Percentiles rank a stretch among this genome's conserved stretches.
phyloP scores from a whole-genome alignment of 2,113 vertebrate species.

The Malurus alboscapulatus region DNA sequence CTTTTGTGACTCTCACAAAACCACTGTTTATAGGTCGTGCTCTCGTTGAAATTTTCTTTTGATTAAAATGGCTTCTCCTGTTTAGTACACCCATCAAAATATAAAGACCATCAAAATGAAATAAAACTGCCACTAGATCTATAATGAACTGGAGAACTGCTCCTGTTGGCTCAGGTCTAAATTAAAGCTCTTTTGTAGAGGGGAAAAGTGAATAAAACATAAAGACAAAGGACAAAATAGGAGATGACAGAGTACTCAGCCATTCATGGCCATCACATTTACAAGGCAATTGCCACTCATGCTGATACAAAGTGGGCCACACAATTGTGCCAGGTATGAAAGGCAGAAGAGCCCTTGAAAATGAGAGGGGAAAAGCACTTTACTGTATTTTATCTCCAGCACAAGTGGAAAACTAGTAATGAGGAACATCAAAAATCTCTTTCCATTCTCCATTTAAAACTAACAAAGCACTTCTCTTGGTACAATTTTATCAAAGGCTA shows the following conservation, averaged over 20 bases:
- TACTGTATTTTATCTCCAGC: slow-evolving; percentile 32
- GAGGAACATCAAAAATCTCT: background rate
- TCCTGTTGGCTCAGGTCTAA: slow-evolving; percentile 16
- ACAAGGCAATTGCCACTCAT: slow-evolving; percentile 34
- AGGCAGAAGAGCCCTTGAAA: slow-evolving; percentile 34
- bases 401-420: slow-evolving; percentile 18
- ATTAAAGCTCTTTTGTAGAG: background rate
- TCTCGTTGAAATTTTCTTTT: background rate
- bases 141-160: background rate
- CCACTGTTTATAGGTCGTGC: background rate
- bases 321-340: slow-evolving; percentile 25
- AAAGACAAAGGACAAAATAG: slow-evolving; percentile 44
- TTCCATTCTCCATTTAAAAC: slow-evolving; percentile 1
- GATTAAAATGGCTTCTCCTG: slow-evolving; percentile 1
- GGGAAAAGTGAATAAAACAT: slow-evolving; percentile 37
- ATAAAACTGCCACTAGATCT: slow-evolving; percentile 21
- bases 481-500: background rate
- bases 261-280: background rate
- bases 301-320: slow-evolving; percentile 3
- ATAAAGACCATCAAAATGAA: slow-evolving; percentile 11
- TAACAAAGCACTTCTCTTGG: background rate
- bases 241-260: background rate
- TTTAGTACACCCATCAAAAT: background rate
- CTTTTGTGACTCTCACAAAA: slow-evolving; percentile 2
- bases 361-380: slow-evolving; percentile 46